These are phyloP conservation scores for Macquaria ambigua DNA, from an alignment of 2,113 vertebrate genomes.

Conservation along the genomic window DNA sequence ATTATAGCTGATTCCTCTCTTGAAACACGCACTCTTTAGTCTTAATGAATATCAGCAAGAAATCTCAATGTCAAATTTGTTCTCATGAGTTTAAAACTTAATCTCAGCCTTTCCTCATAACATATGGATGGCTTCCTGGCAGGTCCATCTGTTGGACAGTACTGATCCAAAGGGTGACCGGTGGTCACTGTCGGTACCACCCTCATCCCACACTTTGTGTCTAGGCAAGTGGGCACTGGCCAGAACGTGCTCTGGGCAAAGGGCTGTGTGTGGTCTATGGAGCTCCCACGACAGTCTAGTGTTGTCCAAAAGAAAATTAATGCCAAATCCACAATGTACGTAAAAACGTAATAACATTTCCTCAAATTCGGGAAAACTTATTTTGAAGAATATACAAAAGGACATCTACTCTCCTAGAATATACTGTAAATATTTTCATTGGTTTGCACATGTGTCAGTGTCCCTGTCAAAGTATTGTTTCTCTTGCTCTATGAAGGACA, in stretches of 20 bases:
- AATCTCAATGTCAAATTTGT: conserved; percentile 12
- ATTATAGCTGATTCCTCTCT: conserved; percentile 35
- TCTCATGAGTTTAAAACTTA: conserved; percentile 22
- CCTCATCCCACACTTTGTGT: conserved; percentile 58
- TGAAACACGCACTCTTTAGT: conserved; percentile 9
- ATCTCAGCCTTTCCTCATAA: conserved; percentile 14
- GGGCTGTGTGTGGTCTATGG: conserved; percentile 77
- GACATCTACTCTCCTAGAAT: conserved; percentile 48
- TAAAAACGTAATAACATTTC: conserved; percentile 73
- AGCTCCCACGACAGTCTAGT: conserved; percentile 59
- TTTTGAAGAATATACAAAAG: conserved; percentile 57
- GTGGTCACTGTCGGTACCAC: conserved; percentile 39
- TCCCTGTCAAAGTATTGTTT: conserved; percentile 25
- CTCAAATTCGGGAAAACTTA: conserved; percentile 66
- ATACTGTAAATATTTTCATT: conserved; percentile 45
- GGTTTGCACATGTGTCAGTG: conserved; percentile 27
- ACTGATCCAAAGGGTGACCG: conserved; percentile 50
- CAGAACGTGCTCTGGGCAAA: conserved; percentile 57
- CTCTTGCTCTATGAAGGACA: conserved; percentile 1
- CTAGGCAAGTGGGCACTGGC: conserved; percentile 52
- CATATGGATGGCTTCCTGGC: conserved; percentile 37
- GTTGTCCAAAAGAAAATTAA: conserved; percentile 50
- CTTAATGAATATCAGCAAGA: conserved; percentile 22
- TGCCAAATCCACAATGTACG: conserved; percentile 74
- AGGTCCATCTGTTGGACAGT: conserved; percentile 31